Conservation (phyloP, 2,797 vertebrate genomes). For the Acomys russatus region DNA sequence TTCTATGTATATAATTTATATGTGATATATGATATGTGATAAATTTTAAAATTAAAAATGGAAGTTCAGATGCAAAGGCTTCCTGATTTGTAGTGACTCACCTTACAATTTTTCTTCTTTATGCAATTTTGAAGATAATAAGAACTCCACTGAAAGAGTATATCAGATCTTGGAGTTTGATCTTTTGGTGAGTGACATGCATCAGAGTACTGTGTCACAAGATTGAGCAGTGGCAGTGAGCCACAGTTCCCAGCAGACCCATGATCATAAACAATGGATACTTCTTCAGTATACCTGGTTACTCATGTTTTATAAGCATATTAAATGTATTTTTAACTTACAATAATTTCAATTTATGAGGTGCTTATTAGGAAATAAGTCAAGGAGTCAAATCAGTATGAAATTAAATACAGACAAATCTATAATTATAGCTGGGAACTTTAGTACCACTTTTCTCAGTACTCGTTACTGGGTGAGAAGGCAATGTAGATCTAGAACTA, state of each 20-base stretch:
- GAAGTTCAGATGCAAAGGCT: neutral
- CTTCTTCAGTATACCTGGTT: neutral
- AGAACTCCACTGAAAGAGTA: neutral
- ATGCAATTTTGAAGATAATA: neutral
- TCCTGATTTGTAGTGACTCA: neutral
- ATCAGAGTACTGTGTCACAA: neutral
- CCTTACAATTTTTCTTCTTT: neutral
- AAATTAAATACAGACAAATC: neutral
- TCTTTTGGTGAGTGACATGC: neutral
- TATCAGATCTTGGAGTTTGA: neutral
- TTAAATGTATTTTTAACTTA: conserved; percentile 11
- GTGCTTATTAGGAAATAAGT: neutral
- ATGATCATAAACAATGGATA: neutral
- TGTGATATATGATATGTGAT: neutral
- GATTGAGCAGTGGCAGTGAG: neutral
- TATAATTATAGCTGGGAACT: conserved; percentile 15
- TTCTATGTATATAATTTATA: neutral
- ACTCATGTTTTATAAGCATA: neutral
- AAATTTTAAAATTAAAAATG: neutral
- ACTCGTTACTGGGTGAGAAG: neutral
- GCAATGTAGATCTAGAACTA: conserved; percentile 6
- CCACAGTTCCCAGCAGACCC: neutral
- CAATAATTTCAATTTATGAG: neutral
- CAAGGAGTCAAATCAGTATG: conserved; percentile 26
- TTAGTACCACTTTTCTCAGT: conserved; percentile 24